Conservation (phyloP, 2,888 invertebrate species). For the Cabera pusaria region DNA sequence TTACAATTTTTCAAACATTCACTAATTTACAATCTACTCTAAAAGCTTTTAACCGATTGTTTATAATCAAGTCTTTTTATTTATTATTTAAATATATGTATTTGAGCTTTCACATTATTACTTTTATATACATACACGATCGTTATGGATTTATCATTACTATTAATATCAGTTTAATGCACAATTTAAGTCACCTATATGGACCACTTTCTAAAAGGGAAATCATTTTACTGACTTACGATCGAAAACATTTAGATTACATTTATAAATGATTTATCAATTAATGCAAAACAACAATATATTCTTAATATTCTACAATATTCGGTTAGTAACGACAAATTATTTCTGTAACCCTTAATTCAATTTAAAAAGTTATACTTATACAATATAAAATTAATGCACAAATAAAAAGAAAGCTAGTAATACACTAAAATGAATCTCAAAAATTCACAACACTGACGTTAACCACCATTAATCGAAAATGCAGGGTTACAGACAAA, state of each 20-base stretch:
- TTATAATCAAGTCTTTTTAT: constrained; percentile 75
- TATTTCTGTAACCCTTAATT: constrained; percentile 40
- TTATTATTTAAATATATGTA: constrained; percentile 63
- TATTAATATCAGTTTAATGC: constrained; percentile 74
- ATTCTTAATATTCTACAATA: background rate
- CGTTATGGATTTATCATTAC: constrained; percentile 53
- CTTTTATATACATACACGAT: constrained; percentile 64
- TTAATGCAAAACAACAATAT: constrained; percentile 1
- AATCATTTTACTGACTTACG: constrained; percentile 31
- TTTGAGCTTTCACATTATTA: constrained; percentile 76
- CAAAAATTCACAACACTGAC: constrained; percentile 67
- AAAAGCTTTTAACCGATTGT: constrained; percentile 69
- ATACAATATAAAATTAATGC: too few species aligned
- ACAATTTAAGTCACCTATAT: constrained; percentile 82
- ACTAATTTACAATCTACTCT: constrained; percentile 64
- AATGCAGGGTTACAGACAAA: constrained; percentile 48
- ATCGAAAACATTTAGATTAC: constrained; percentile 22
- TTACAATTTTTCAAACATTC: constrained; percentile 47
- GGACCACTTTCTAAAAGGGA: constrained; percentile 79
- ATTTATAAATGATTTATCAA: constrained; percentile 5
- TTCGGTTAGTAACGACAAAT: constrained; percentile 33
- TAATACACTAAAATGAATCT: too few species aligned
- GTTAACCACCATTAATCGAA: too few species aligned
- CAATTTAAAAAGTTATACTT: too few species aligned
- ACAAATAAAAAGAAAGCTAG: too few species aligned